phyloP scores from a whole-genome alignment of 2,797 vertebrate genomes.

The Podarcis siculus region DNA sequence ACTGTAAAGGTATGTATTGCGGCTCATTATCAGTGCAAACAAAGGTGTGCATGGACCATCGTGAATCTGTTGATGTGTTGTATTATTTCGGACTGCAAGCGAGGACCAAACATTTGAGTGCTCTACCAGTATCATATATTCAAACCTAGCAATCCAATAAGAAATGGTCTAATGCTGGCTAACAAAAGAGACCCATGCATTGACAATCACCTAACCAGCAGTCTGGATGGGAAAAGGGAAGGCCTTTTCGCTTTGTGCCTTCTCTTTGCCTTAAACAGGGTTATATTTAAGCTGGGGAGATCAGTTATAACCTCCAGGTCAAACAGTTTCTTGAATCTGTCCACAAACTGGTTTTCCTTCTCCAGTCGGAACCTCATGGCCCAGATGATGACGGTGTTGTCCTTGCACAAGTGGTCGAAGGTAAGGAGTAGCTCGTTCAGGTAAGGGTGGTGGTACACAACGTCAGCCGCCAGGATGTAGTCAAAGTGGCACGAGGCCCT shows the following conservation, averaged over 20 bases:
- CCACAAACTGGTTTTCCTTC: slow-evolving; percentile 90
- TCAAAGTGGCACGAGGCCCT: slow-evolving; percentile 83
- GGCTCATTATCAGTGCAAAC: neutral
- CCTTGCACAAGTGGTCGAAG: slow-evolving; percentile 90
- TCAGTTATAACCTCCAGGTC: slow-evolving; percentile 86
- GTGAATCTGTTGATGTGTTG: neutral
- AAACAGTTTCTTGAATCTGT: slow-evolving; percentile 85
- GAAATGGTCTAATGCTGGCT: neutral
- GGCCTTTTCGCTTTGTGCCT: slow-evolving; percentile 61
- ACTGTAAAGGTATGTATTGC: too few relatives aligned
- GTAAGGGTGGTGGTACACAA: slow-evolving; percentile 92
- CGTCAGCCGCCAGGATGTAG: slow-evolving; percentile 94
- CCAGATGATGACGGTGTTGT: slow-evolving; percentile 92
- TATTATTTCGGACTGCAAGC: neutral
- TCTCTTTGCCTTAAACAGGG: slow-evolving; percentile 88
- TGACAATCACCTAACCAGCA: neutral
- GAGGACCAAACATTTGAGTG: neutral
- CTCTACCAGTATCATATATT: neutral
- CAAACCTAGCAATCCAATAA: neutral
- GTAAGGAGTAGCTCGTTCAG: slow-evolving; percentile 91
- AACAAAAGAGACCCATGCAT: neutral
- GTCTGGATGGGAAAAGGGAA: neutral
- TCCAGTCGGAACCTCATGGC: slow-evolving; percentile 93
- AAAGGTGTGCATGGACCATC: neutral
- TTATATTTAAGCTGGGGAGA: slow-evolving; percentile 91